Evolutionary conservation across 2,888 invertebrate genomes (phyloP).

Genomic region (Hartigia nigra): DNA sequence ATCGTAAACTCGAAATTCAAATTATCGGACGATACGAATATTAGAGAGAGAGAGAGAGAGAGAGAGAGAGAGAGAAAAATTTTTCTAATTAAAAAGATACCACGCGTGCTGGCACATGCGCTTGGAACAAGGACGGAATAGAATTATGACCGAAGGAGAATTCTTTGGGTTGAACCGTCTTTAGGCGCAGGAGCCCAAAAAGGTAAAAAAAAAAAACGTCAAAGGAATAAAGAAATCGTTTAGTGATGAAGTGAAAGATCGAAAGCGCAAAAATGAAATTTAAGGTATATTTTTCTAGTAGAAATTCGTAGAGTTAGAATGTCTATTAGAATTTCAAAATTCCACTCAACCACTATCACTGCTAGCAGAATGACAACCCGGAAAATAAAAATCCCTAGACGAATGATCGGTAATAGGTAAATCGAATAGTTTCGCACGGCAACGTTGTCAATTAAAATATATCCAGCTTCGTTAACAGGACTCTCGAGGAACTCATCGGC

Average conservation of each 20-base stretch:
- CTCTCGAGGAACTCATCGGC: background rate
- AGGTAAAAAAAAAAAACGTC: too few relatives aligned
- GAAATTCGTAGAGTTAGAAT: too few relatives aligned
- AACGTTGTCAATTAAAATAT: background rate
- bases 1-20: background rate
- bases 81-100: too few relatives aligned
- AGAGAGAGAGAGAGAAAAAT: too few relatives aligned
- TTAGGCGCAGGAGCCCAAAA: background rate
- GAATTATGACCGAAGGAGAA: too few relatives aligned
- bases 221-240: too few relatives aligned
- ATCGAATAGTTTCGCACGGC: background rate
- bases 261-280: too few relatives aligned
- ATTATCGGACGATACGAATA: background rate
- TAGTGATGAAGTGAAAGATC: too few relatives aligned
- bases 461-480: background rate
- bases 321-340: background rate
- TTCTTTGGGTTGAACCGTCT: background rate
- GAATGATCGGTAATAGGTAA: background rate
- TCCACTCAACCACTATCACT: background rate
- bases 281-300: too few relatives aligned
- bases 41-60: background rate
- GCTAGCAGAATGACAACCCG: background rate
- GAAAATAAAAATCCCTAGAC: background rate
- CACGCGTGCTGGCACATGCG: too few relatives aligned
- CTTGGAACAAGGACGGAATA: too few relatives aligned